A percentile compares a stretch with the other conserved stretches of the same genome.
phyloP scores from a whole-genome alignment of 2,888 invertebrate genomes.

The Agrotis segetum region DNA sequence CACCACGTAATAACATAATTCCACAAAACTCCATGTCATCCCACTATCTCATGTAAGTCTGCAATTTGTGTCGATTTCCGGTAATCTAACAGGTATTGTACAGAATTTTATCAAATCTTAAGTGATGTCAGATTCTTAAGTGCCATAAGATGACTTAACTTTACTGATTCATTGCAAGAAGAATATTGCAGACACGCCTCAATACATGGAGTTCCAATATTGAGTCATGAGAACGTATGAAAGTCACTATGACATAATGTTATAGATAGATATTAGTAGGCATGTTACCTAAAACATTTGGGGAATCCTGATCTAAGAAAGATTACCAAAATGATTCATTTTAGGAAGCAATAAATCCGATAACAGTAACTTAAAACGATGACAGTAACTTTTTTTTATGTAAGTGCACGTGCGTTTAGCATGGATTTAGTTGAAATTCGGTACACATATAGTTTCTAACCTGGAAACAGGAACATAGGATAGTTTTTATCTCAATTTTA shows the following conservation, averaged over 20 bases:
- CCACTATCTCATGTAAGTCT: background rate
- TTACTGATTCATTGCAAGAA: slow-evolving; percentile 11
- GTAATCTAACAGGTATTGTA: background rate
- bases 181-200: background rate
- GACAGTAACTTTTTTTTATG: background rate
- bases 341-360: background rate
- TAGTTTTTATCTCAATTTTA: too few relatives aligned
- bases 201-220: background rate
- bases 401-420: background rate
- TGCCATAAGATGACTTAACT: slow-evolving; percentile 11
- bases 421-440: too few relatives aligned
- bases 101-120: slow-evolving; percentile 4
- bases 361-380: background rate
- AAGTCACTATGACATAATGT: slow-evolving; percentile 12
- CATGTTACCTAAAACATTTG: background rate
- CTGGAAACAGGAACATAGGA: too few relatives aligned
- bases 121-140: slow-evolving; percentile 23
- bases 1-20: background rate
- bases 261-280: background rate
- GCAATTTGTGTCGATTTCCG: background rate
- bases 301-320: background rate
- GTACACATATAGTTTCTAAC: too few relatives aligned
- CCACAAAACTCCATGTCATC: background rate
- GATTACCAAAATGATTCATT: slow-evolving; percentile 13
- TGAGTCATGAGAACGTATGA: background rate